These are phyloP conservation scores for Pammene aurita DNA, from an alignment of 2,888 invertebrate genomes.

Conservation along the genomic window DNA sequence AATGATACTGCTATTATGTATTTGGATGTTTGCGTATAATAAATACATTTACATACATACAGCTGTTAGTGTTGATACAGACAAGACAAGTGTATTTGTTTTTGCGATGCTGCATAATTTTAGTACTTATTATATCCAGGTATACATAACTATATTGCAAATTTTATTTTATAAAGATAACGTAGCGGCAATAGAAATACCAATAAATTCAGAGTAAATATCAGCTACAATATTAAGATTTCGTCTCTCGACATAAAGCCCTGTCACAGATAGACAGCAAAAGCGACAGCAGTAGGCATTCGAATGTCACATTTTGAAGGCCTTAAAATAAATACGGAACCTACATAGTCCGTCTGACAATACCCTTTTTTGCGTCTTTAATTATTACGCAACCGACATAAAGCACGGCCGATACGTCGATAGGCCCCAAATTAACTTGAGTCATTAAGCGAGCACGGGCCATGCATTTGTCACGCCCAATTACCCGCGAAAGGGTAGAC, in stretches of 20 bases:
- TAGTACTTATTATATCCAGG: too few relatives aligned
- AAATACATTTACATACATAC: conserved; percentile 16
- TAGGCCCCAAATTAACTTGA: conserved; percentile 54
- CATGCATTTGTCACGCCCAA: conserved; percentile 63
- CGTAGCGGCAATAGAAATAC: too few relatives aligned
- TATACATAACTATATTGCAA: too few relatives aligned
- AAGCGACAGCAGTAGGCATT: too few relatives aligned
- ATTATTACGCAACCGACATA: conserved; percentile 24
- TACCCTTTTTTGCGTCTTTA: neutral
- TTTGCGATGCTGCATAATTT: too few relatives aligned
- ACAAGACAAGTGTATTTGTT: neutral
- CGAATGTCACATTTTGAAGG: too few relatives aligned
- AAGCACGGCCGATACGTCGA: conserved; percentile 29
- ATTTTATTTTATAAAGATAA: too few relatives aligned
- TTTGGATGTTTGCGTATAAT: neutral
- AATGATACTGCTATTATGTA: conserved; percentile 5
- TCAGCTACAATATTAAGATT: too few relatives aligned
- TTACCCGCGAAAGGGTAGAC: conserved; percentile 57
- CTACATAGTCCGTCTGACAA: neutral
- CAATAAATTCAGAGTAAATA: too few relatives aligned
- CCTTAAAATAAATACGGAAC: neutral
- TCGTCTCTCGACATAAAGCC: too few relatives aligned
- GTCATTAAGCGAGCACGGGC: conserved; percentile 57
- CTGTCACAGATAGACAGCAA: too few relatives aligned
- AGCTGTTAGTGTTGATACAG: neutral